These are phyloP conservation scores for Rousettus leschenaultii DNA, from an alignment of 2,113 vertebrate genomes.

Conservation along the genomic window DNA sequence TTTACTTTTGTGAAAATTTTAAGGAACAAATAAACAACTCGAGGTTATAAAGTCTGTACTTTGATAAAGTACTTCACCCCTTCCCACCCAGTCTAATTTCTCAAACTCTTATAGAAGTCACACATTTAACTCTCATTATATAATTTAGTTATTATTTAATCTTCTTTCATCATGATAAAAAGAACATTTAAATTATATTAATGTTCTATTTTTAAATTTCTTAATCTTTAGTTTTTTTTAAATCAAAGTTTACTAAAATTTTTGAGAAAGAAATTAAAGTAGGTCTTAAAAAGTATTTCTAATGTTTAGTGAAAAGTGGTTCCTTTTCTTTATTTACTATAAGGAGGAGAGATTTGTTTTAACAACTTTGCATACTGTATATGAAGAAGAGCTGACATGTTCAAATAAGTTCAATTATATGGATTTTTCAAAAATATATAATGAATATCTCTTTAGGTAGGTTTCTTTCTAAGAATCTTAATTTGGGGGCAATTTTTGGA, in stretches of 20 bases:
- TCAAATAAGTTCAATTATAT: background rate
- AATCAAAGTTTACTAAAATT: background rate
- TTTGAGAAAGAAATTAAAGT: background rate
- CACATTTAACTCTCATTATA: background rate
- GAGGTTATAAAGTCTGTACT: background rate
- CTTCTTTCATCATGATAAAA: background rate
- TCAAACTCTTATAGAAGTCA: background rate
- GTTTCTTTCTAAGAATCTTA: background rate
- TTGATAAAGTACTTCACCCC: background rate
- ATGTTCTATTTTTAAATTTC: background rate
- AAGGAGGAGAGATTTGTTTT: background rate
- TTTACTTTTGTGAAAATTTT: background rate
- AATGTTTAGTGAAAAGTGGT: background rate
- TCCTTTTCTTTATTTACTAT: background rate
- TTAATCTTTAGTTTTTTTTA: background rate
- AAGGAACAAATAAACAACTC: background rate
- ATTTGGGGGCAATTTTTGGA: background rate
- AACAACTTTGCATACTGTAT: background rate
- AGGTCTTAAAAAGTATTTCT: background rate
- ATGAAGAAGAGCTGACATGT: background rate
- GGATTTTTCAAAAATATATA: background rate
- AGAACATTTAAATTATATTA: background rate
- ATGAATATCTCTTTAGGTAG: background rate
- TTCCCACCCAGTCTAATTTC: background rate
- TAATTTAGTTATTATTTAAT: background rate